Base-by-base conservation (phyloP, 2,888 invertebrate species). In the Lepidocyrtoides sp. region DNA sequence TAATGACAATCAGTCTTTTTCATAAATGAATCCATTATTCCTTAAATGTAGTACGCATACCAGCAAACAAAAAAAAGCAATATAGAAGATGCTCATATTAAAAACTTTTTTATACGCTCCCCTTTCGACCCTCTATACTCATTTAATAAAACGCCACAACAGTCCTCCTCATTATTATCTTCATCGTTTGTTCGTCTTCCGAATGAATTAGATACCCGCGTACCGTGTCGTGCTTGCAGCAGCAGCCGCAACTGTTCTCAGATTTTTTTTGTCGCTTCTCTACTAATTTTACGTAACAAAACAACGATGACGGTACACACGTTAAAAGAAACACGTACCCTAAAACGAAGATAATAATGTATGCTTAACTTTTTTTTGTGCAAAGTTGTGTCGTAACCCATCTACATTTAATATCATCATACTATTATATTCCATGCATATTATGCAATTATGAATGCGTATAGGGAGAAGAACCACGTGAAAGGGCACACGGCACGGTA, bases 71-170 rank as follows among this genome's bases (percentile, higher is more conserved):
- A n/a, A n/a, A n/a, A n/a, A n/a, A n/a, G 32, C 44, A 41, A 41
- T 29, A 20, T 7, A 12, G 10, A 32, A 60, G 1, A 14, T 14
- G 44, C 72, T 41, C 41, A 12, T 75, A 75, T 75, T 44, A 44
- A 41, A 36, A 20, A 82, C 32, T 51, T 84, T 41, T 82, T 63
- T 82, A n/a, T 32, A 48, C 60, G 57, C 60, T 75, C 75, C 75
- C 75, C 72, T 85, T 75, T 72, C 72, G 84, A 82, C 66, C 66
- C 66, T 41, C n/a, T n/a, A n/a, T n/a, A 48, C 48, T 81, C 81
- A 83, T 83, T 83, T 83, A 66, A 83, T 66, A 83, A 63, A 75
- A 75, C 72, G 72, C 44, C 48, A 23, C 48, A 23, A 48, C 23
- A 75, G 44, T 23, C 32, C 14, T 29, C 26, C 29, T 66, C 54